These are phyloP conservation scores for Aplocera efformata DNA, from an alignment of 2,888 invertebrate species.

Conservation along the genomic window DNA sequence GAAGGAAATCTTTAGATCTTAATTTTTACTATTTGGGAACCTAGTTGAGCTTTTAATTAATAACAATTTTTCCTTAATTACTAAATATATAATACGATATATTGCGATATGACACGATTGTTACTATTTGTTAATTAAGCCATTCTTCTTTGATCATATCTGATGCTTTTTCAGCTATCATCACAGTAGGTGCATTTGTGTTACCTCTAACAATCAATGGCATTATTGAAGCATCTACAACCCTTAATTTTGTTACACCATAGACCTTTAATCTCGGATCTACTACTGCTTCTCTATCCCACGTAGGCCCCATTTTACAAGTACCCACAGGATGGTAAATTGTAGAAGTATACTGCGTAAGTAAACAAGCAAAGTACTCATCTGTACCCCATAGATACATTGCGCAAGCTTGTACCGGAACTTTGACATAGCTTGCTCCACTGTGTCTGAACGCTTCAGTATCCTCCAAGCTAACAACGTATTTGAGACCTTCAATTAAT, in stretches of 20 bases:
- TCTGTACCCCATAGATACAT: constrained; percentile 80
- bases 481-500: constrained; percentile 82
- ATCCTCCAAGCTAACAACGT: constrained; percentile 78
- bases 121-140: constrained; percentile 30
- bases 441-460: constrained; percentile 80
- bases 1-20: too few relatives aligned
- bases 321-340: constrained; percentile 86
- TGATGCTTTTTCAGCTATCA: constrained; percentile 91
- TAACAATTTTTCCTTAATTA: too few relatives aligned
- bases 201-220: constrained; percentile 84
- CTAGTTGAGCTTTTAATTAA: too few relatives aligned
- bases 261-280: constrained; percentile 82
- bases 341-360: constrained; percentile 84
- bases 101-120: too few relatives aligned
- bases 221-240: constrained; percentile 85
- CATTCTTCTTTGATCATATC: constrained; percentile 86
- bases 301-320: constrained; percentile 85
- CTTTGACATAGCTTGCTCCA: constrained; percentile 78
- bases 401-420: constrained; percentile 81
- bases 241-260: constrained; percentile 82
- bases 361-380: constrained; percentile 84
- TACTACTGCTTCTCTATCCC: constrained; percentile 83
- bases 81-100: too few relatives aligned
- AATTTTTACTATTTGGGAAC: too few relatives aligned
- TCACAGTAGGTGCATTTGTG: constrained; percentile 91